These are phyloP conservation scores for Ecliptopera silaceata DNA, from an alignment of 2,888 invertebrate species.

Conservation along the genomic window DNA sequence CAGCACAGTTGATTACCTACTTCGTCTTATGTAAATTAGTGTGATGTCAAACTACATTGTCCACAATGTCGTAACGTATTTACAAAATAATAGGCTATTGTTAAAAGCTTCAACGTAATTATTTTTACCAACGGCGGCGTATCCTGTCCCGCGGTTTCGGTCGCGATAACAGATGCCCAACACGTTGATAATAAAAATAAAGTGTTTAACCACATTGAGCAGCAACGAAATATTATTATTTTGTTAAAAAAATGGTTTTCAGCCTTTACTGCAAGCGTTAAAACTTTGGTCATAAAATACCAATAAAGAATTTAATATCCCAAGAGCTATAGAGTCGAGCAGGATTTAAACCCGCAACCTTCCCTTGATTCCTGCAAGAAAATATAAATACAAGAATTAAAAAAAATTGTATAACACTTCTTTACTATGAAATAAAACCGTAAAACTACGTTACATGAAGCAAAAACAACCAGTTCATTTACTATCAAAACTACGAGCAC, in stretches of 20 bases:
- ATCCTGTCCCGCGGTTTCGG: conserved; percentile 19
- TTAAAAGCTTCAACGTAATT: conserved; percentile 11
- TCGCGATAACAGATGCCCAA: conserved; percentile 18
- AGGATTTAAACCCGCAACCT: too few species aligned
- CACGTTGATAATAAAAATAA: conserved; percentile 13
- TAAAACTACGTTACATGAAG: too few species aligned
- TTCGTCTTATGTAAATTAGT: not conserved
- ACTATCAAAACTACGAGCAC: not conserved
- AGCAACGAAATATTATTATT: too few species aligned
- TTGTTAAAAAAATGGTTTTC: too few species aligned
- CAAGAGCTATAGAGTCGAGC: too few species aligned
- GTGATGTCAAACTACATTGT: conserved; percentile 5
- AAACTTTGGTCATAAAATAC: too few species aligned
- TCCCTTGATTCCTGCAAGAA: too few species aligned
- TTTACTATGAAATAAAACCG: too few species aligned
- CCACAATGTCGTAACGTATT: conserved; percentile 4
- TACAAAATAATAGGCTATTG: conserved; percentile 21
- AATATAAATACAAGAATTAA: too few species aligned
- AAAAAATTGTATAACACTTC: too few species aligned
- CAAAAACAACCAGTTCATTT: not conserved
- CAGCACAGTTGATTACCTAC: not conserved
- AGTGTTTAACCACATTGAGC: conserved; percentile 1
- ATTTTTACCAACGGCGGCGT: conserved; percentile 14
- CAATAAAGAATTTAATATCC: too few species aligned
- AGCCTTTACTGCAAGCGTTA: too few species aligned